Base-by-base conservation (phyloP, 2,113 vertebrate species). In the Strigops habroptila region DNA sequence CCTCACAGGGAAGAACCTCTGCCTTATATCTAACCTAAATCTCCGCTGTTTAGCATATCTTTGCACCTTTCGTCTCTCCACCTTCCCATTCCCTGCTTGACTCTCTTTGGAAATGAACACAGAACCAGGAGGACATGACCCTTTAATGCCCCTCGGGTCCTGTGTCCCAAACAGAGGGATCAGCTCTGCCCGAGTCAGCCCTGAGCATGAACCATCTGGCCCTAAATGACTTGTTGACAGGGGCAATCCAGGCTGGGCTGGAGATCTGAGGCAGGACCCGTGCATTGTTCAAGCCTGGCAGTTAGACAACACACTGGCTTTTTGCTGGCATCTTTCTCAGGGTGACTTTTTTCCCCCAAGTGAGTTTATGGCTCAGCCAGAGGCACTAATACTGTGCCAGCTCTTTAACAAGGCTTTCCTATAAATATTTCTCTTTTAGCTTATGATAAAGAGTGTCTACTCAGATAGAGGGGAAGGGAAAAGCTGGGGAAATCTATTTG, bases 371-470 rank as follows among this genome's bases (percentile, higher is more conserved):
- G 88, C 75, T 60, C 57, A 19, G 85, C 70, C 90, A 69, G 85
- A 69, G 67, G 71, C 39, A 53, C 43, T 15, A 51, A 49, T 48
- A 8, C 43, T 0, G 1, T 65, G 90, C 96, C 96, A 94, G 80
- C 49, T 65, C 53, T 95, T 94, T 91, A 96, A 94, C 31, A 59
- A 91, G 75, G 37, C 35, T 75, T 90, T 90, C 88, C 86, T 88
- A 93, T 80, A 94, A 96, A 96, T 91, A 94, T 95, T 96, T 90
- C 86, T 82, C 82, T 94, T 94, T 62, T 10, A 73, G 88, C 79
- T 93, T 44, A 65, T 86, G 85, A 33, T 86, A 33, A 86, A 88
- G 90, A 44, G 53, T n/a, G 44, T 53, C 75, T 70, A 18, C 79
- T 90, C 68, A n/a, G 18, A 73, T 41, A 82, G 88, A 81, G 62